Base-by-base conservation (phyloP, 2,797 vertebrate genomes). In the Onychomys torridus region DNA sequence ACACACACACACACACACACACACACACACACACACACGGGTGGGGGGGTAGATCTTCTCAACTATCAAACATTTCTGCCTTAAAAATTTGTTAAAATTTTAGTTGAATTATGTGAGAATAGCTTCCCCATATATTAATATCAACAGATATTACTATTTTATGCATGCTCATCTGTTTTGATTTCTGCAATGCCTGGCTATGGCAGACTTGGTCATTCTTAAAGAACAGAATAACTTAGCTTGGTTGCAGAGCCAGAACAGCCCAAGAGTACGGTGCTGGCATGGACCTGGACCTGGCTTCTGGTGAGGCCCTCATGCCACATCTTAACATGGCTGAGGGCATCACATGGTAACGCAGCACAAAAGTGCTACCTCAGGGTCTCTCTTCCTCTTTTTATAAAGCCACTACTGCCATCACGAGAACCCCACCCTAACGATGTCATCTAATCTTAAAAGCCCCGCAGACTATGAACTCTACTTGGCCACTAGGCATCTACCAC, bases 131-230 rank as follows among this genome's bases (percentile, higher is more conserved):
- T 57, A 5, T 9, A 27, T 16, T 32, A 27, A 46, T 2, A 57
- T 91, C 29, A 52, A 55, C 23, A 71, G 27, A 59, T 37, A 75
- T 13, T 59, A 27, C 27, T 3, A 2, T 3, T 34, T 11, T 23
- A 29, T 1, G 7, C 5, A 46, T 10, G 8, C 65, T 8, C 0
- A 17, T 12, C 14, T 11, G 19, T 0, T 7, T 13, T n/a, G 17
- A n/a, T 23, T 27, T 71, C 69, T 75, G 27, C 40, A 27, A 11
- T 6, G n/a, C 40, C 55, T 34, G 34, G 65, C 4, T 25, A 57
- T 29, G 4, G 29, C 27, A n/a, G 43, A 11, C 61, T 14, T 71
- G 40, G 40, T 12, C 0, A 37, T 32, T 57, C 12, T 4, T 49
- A 40, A 71, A 73, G 52, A 57, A n/a, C 0, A 27, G 21, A 32